phyloP scores from a whole-genome alignment of 23 tunicate genomes.

The Ciona savignyi region DNA sequence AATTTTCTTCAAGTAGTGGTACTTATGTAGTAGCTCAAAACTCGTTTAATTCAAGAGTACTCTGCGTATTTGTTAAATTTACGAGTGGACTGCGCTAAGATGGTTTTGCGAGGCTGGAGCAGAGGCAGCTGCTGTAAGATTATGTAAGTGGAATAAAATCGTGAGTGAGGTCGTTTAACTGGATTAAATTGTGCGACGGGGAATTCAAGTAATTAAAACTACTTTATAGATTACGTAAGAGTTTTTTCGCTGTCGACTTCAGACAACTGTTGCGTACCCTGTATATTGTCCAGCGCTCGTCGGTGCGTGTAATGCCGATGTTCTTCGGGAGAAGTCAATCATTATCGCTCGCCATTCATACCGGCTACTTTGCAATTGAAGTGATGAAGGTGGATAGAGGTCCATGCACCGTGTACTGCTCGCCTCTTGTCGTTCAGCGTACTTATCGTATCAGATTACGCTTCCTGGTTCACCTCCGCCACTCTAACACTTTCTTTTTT shows the following conservation, averaged over 20 bases:
- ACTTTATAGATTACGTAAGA: too few relatives aligned
- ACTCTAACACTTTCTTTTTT: not conserved
- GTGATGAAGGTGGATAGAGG: not conserved
- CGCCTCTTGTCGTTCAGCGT: constrained; percentile 1
- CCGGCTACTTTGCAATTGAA: not conserved
- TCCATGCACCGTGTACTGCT: not conserved
- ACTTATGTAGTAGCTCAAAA: not conserved
- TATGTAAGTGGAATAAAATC: not conserved
- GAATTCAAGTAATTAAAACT: not conserved
- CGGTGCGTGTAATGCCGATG: too few relatives aligned
- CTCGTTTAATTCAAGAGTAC: not conserved
- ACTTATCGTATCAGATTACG: constrained; percentile 24
- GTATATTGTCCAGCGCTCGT: too few relatives aligned
- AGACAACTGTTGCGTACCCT: too few relatives aligned
- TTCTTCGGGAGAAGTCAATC: too few relatives aligned
- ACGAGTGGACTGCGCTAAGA: not conserved
- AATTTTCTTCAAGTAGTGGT: not conserved
- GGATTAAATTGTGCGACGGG: not conserved
- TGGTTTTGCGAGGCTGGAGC: not conserved
- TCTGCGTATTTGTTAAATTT: not conserved
- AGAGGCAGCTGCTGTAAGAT: not conserved
- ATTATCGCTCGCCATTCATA: not conserved
- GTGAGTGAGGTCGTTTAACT: not conserved
- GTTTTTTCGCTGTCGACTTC: too few relatives aligned
- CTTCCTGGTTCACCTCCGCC: not conserved